phyloP scores from a whole-genome alignment of 2,113 vertebrate species.

The Microcebus jonahi region DNA sequence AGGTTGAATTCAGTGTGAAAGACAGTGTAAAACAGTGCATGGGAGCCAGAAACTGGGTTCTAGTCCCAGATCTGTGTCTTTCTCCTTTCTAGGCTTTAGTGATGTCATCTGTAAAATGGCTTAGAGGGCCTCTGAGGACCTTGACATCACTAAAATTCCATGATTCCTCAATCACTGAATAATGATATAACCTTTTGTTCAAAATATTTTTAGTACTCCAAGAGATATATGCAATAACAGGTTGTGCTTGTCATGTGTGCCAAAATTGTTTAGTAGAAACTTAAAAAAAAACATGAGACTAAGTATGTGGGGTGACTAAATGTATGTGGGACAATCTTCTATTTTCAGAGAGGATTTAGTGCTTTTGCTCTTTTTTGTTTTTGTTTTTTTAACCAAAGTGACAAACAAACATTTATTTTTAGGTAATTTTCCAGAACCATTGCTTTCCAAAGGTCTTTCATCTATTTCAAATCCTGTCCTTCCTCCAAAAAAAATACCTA shows the following conservation, averaged over 20 bases:
- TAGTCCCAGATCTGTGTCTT: background rate
- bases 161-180: background rate
- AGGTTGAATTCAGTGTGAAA: background rate
- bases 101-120: background rate
- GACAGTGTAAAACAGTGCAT: background rate
- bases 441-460: conserved; percentile 64
- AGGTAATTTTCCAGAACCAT: conserved; percentile 77
- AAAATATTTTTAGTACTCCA: background rate
- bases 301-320: background rate
- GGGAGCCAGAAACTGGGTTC: background rate
- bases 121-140: background rate
- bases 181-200: background rate
- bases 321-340: background rate
- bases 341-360: background rate
- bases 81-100: background rate
- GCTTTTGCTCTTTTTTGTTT: background rate
- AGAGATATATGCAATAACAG: background rate
- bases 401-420: conserved; percentile 51
- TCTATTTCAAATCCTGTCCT: conserved; percentile 32
- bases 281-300: background rate
- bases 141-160: background rate
- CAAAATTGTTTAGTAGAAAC: background rate
- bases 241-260: background rate
- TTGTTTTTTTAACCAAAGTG: background rate
- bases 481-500: conserved; percentile 75